Conservation (phyloP, 2,797 vertebrate species). For the Acestrorhynchus altus region DNA sequence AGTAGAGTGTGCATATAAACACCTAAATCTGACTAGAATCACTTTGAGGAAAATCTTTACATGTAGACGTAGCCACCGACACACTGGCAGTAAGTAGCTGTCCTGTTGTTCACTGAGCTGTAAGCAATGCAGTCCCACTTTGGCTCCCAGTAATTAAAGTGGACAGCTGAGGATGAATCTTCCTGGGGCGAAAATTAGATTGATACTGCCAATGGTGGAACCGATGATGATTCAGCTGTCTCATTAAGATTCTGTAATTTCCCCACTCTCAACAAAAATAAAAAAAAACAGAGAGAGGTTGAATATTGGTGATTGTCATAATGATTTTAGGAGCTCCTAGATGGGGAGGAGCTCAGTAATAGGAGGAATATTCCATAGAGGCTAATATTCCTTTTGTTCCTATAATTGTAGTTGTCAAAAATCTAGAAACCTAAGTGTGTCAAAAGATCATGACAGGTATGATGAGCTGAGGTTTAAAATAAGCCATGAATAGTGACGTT, state of each 20-base stretch:
- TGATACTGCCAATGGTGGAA: conserved; percentile 21
- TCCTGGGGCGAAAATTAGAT: conserved; percentile 18
- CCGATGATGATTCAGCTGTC: background rate
- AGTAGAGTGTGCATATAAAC: no score
- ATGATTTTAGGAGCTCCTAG: conserved; percentile 34
- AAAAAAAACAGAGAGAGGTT: conserved; percentile 13
- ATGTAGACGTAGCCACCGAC: no score
- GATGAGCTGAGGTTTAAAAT: no score
- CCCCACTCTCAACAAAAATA: conserved; percentile 20
- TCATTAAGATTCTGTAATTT: conserved; percentile 33
- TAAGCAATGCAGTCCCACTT: conserved; percentile 9
- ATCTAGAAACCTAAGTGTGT: no score
- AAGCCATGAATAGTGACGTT: no score
- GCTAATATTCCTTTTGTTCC: background rate
- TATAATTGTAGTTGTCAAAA: background rate
- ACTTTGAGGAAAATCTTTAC: no score
- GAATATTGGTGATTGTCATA: background rate
- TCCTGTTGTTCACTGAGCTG: conserved; percentile 29
- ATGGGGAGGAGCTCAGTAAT: background rate
- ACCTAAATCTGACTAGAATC: no score
- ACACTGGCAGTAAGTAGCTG: conserved; percentile 12
- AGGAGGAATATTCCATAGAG: background rate
- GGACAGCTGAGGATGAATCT: conserved; percentile 8
- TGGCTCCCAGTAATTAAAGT: conserved; percentile 44
- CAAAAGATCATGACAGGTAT: no score